Base-by-base conservation (phyloP, 37 sponge, comb jelly and placozoan genomes). In the Agelas oroides region DNA sequence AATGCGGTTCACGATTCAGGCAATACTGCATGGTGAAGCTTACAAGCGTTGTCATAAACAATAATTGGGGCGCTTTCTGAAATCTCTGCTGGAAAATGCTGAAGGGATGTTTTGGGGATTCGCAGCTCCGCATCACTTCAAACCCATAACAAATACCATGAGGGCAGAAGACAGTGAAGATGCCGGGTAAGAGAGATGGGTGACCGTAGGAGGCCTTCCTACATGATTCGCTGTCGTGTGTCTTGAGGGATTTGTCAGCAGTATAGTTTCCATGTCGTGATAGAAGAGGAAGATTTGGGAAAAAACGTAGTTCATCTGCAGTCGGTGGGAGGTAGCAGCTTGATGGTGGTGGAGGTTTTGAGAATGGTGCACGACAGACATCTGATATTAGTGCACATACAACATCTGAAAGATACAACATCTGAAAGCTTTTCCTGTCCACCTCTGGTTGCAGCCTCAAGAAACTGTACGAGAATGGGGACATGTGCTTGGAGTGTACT, bases 101-200 rank as follows among this genome's bases (percentile, higher is more conserved):
- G 52, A 84, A 84, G 14, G 76, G 85, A 23, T 32, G 39, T 23
- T 84, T 84, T 2, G 77, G 85, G 11, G 85, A 84, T 55, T 84
- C 85, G 53, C 40, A 24, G 32, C 23, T 28, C 25, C 37, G 17
- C 77, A 84, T 75, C 24, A 75, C 85, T 84, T 84, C 35, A 74
- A 84, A 84, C 5, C 85, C 85, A 76, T 76, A 84, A 40, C 85
- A 84, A 19, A 84, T 59, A 63, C 85, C 85, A 53, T 84, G 85
- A n/a, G 76, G 85, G 53, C 85, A 84, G 40, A 75, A 84, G 8
- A 84, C 31, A 32, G 85, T 84, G 70, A 84, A 84, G 12, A 84
- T 76, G 11, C 77, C 85, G 13, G 85, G 85, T 33, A 59, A 25
- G 15, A 84, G 70, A 1, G 70, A 55, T n/a, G 85, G 85, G 52